Evolutionary conservation across 2,113 vertebrate species (phyloP).

Genomic region (Oreochromis tanganicae): DNA sequence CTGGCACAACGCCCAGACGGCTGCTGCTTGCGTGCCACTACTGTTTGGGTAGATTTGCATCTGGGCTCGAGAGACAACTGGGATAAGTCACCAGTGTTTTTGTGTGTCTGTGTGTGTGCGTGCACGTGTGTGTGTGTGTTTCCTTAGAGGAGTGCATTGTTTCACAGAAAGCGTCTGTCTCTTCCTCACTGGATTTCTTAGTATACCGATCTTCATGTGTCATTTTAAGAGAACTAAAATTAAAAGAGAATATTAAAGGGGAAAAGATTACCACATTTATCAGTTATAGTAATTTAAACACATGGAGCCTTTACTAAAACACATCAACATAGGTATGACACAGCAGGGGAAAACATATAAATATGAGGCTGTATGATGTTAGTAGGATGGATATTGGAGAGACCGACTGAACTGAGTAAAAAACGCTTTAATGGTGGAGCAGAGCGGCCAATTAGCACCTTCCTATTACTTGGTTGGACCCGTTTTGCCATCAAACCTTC

Average conservation of each 20-base stretch:
- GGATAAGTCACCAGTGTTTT: slow-evolving; percentile 35
- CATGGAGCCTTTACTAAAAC: not conserved
- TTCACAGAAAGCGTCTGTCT: not conserved
- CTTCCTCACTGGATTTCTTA: not conserved
- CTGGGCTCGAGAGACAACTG: slow-evolving; percentile 43
- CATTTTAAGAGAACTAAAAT: not conserved
- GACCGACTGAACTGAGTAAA: not conserved
- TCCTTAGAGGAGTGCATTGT: not conserved
- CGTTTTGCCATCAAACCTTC: not conserved
- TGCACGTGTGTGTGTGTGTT: not conserved
- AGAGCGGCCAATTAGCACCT: not conserved
- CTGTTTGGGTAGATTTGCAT: slow-evolving; percentile 67
- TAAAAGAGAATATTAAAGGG: not conserved
- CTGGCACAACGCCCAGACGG: slow-evolving; percentile 53
- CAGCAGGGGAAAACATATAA: not conserved
- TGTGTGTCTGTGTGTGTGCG: not conserved
- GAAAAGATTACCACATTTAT: not conserved
- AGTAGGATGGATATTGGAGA: not conserved
- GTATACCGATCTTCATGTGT: not conserved
- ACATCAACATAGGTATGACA: not conserved
- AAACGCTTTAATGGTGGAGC: not conserved
- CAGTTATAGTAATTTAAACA: not conserved
- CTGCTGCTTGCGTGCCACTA: slow-evolving; percentile 67
- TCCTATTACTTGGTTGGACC: not conserved
- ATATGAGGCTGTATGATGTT: not conserved